phyloP scores from a whole-genome alignment of 1,140 invertebrate genomes.

The Thaumetopoea pityocampa region DNA sequence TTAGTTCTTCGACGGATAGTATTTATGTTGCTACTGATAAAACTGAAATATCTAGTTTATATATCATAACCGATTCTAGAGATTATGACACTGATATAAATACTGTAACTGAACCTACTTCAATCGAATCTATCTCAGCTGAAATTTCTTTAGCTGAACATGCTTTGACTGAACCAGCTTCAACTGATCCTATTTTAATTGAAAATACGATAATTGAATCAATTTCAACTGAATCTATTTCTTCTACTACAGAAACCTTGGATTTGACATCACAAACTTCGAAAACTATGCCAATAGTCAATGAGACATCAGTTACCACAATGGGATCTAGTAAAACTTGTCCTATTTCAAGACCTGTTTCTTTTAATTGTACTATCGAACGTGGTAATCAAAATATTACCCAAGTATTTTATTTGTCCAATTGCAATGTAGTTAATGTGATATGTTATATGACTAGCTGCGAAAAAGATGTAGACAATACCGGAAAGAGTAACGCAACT shows the following conservation, averaged over 20 bases:
- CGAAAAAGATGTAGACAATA: conserved; percentile 11
- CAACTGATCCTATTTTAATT: not conserved
- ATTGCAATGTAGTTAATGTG: conserved; percentile 39
- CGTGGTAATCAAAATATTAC: conserved; percentile 51
- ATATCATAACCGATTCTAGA: too few species aligned
- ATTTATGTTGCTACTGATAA: too few species aligned
- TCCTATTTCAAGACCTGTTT: conserved; percentile 42
- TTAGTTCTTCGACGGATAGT: too few species aligned
- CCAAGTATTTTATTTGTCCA: conserved; percentile 47
- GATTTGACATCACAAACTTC: not conserved
- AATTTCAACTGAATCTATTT: not conserved
- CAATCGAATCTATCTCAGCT: too few species aligned
- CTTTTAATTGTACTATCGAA: conserved; percentile 52
- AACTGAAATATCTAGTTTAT: too few species aligned
- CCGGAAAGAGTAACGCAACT: conserved; percentile 25
- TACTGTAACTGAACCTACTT: too few species aligned
- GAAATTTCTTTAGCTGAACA: too few species aligned
- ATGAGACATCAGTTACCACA: too few species aligned
- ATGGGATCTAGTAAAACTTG: conserved; percentile 28
- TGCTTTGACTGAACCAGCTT: too few species aligned
- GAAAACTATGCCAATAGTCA: too few species aligned
- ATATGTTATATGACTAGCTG: conserved; percentile 48
- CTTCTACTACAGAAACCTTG: not conserved
- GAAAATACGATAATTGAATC: too few species aligned
- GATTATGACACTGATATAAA: too few species aligned